Conservation (phyloP, 2,888 invertebrate species). For the Cylloceria caligata region DNA sequence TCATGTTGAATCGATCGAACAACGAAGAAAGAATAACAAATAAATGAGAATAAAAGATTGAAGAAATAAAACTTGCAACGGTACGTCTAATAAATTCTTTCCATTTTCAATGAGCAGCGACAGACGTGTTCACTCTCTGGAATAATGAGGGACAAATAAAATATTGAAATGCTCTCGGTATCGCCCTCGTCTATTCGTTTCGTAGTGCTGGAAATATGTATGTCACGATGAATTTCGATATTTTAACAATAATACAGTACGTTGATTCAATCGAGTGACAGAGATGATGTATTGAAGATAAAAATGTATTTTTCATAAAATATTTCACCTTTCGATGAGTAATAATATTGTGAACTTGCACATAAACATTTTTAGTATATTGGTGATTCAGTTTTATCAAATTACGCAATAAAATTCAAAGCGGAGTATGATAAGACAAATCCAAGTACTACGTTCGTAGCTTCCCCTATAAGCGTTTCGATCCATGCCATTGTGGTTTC, state of each 20-base stretch:
- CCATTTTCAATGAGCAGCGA: constrained; percentile 12
- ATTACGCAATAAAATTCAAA: not conserved
- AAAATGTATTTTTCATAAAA: too few relatives aligned
- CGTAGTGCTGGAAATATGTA: not conserved
- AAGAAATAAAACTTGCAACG: constrained; percentile 3
- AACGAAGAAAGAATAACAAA: not conserved
- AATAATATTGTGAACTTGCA: not conserved
- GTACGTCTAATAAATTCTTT: not conserved
- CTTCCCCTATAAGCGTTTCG: not conserved
- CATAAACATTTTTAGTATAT: too few relatives aligned
- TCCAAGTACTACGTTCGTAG: not conserved
- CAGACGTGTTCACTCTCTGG: constrained; percentile 16
- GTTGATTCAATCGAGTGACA: not conserved
- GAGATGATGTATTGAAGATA: not conserved
- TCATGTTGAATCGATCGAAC: constrained; percentile 13
- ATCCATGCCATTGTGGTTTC: not conserved
- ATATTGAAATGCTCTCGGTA: not conserved
- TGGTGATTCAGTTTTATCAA: not conserved
- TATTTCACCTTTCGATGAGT: not conserved
- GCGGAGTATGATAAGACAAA: not conserved
- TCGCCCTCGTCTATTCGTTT: not conserved
- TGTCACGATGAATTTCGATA: not conserved
- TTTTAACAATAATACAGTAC: not conserved
- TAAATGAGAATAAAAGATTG: not conserved
- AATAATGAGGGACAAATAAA: constrained; percentile 8